Evolutionary conservation across 2,797 vertebrate genomes (phyloP).

Genomic region (Malurus splendens): DNA sequence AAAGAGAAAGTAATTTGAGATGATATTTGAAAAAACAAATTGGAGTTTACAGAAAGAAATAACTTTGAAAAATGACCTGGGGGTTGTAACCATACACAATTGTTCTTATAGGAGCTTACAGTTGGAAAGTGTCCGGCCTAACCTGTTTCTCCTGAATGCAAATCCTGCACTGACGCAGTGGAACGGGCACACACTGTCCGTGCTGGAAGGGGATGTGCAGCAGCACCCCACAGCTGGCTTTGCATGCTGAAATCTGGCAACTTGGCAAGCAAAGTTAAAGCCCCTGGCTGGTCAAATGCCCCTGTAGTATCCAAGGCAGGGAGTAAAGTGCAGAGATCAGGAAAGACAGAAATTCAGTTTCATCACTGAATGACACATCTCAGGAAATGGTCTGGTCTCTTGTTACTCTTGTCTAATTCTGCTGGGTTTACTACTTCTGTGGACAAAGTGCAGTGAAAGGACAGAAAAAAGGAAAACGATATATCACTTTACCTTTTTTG

Average conservation of each 20-base stretch:
- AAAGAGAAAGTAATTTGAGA: not conserved
- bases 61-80: constrained; percentile 9
- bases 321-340: not conserved
- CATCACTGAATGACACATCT: not conserved
- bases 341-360: not conserved
- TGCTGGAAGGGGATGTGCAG: constrained; percentile 6
- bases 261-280: not conserved
- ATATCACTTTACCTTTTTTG: not conserved
- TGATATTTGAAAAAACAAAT: not conserved
- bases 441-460: not conserved
- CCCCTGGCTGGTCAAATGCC: not conserved
- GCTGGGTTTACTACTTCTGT: not conserved
- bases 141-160: constrained; percentile 53
- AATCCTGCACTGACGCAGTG: not conserved
- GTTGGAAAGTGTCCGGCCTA: not conserved
- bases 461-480: not conserved
- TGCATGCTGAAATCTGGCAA: not conserved
- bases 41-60: not conserved
- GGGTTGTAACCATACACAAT: not conserved
- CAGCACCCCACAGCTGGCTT: not conserved
- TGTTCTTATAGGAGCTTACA: constrained; percentile 8
- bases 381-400: not conserved
- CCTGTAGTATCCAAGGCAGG: not conserved
- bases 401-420: not conserved
- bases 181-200: rapidly evolving